Conservation (phyloP, 2,888 invertebrate species). For the Candidula unifasciata region DNA sequence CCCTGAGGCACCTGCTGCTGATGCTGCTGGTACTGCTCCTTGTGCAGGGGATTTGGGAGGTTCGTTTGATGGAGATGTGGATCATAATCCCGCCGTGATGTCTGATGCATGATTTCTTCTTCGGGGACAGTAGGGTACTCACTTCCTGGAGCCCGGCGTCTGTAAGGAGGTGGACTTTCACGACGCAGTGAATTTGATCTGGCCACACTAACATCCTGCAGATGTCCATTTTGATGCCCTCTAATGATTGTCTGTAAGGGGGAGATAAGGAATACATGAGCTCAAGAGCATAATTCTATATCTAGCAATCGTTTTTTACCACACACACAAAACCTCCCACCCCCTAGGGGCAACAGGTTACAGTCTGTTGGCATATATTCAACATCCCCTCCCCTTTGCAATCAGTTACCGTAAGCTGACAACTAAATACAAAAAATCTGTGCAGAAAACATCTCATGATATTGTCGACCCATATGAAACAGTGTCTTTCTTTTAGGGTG, state of each 20-base stretch:
- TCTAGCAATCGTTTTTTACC: too few relatives aligned
- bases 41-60: constrained; percentile 25
- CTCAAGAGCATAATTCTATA: neutral
- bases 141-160: constrained; percentile 65
- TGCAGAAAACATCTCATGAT: too few relatives aligned
- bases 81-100: constrained; percentile 42
- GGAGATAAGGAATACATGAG: neutral
- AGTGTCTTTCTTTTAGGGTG: too few relatives aligned
- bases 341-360: too few relatives aligned
- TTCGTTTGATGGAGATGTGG: constrained; percentile 25
- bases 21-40: constrained; percentile 41
- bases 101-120: constrained; percentile 61
- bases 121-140: constrained; percentile 69
- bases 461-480: too few relatives aligned
- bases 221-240: constrained; percentile 72
- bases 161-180: constrained; percentile 90
- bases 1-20: constrained; percentile 45
- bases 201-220: constrained; percentile 83
- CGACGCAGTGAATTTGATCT: constrained; percentile 96
- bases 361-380: too few relatives aligned
- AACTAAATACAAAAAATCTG: too few relatives aligned
- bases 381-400: too few relatives aligned
- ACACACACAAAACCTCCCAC: too few relatives aligned
- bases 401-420: too few relatives aligned
- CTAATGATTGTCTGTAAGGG: constrained; percentile 83